A percentile compares a stretch with the other conserved stretches of the same genome.
phyloP scores from a whole-genome alignment of 2,113 vertebrate genomes.

The Thermophis baileyi region DNA sequence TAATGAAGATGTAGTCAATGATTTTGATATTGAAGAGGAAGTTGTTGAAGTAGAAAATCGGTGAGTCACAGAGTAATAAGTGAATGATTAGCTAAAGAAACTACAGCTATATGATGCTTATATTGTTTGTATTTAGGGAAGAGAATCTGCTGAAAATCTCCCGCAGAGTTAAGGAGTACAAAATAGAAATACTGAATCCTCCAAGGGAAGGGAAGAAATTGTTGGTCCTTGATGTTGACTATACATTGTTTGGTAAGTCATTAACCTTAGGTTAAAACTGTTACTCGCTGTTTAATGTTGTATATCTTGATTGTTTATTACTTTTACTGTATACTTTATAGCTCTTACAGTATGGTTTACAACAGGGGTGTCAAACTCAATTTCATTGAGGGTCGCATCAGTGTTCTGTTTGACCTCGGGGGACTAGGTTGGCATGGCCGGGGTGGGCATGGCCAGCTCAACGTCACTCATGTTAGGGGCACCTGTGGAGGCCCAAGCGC shows the following conservation, averaged over 20 bases:
- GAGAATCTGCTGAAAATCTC: slow-evolving; percentile 97
- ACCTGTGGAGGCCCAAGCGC: too few relatives aligned
- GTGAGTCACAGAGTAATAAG: slow-evolving; percentile 61
- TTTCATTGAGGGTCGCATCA: too few relatives aligned
- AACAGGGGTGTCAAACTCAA: too few relatives aligned
- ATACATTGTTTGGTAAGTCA: slow-evolving; percentile 93
- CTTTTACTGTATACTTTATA: neutral
- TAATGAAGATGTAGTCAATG: slow-evolving; percentile 96
- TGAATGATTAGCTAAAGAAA: neutral
- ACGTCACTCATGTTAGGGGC: too few relatives aligned
- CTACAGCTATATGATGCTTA: slow-evolving; percentile 28
- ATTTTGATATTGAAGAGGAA: slow-evolving; percentile 99
- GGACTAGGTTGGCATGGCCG: too few relatives aligned
- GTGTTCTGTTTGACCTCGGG: too few relatives aligned
- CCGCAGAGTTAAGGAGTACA: slow-evolving; percentile 94
- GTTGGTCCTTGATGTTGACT: slow-evolving; percentile 95
- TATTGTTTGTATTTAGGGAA: slow-evolving; percentile 75
- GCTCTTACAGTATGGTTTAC: neutral
- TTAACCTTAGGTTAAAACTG: neutral
- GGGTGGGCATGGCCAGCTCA: too few relatives aligned
- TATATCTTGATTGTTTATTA: neutral
- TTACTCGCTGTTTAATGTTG: slow-evolving; percentile 3
- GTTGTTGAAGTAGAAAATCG: slow-evolving; percentile 98
- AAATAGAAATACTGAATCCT: slow-evolving; percentile 92
- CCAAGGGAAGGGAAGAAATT: slow-evolving; percentile 94